phyloP scores from a whole-genome alignment of 1,140 invertebrate genomes.

The Patella vulgata region DNA sequence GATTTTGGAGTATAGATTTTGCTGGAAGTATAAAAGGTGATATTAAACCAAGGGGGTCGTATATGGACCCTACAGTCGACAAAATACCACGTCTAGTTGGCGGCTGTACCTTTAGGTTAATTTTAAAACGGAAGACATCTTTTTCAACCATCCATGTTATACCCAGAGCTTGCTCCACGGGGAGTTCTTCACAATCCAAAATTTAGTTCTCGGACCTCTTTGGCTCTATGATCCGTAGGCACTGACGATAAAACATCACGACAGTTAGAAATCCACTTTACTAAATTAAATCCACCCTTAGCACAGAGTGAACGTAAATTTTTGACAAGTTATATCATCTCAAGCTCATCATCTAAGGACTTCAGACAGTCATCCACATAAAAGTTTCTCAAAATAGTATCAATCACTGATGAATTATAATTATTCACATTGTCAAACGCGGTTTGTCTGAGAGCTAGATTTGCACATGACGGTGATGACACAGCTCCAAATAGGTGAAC shows the following conservation, averaged over 20 bases:
- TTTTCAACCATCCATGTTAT: conserved; percentile 41
- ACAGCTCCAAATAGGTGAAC: conserved; percentile 33
- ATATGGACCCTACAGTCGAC: no score
- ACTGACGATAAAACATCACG: no score
- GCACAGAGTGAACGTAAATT: no score
- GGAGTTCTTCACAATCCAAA: conserved; percentile 30
- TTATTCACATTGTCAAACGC: conserved; percentile 25
- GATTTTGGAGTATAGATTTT: conserved; percentile 35
- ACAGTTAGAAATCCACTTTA: no score
- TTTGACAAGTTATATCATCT: no score
- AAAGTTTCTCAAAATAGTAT: conserved; percentile 31
- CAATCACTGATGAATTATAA: conserved; percentile 10
- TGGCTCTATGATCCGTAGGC: conserved; percentile 20
- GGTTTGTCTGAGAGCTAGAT: conserved; percentile 30
- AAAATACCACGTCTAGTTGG: no score
- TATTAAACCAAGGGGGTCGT: no score
- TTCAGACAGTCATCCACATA: no score
- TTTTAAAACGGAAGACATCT: conserved; percentile 35
- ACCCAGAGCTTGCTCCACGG: conserved; percentile 41
- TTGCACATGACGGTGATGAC: conserved; percentile 33
- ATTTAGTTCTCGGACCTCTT: conserved; percentile 30
- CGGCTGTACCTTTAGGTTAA: no score
- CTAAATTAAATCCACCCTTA: conserved; percentile 29
- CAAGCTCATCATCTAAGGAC: no score
- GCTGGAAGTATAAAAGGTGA: conserved; percentile 29